phyloP scores from a whole-genome alignment of 2,888 invertebrate species.

The Peribatodes rhomboidaria region DNA sequence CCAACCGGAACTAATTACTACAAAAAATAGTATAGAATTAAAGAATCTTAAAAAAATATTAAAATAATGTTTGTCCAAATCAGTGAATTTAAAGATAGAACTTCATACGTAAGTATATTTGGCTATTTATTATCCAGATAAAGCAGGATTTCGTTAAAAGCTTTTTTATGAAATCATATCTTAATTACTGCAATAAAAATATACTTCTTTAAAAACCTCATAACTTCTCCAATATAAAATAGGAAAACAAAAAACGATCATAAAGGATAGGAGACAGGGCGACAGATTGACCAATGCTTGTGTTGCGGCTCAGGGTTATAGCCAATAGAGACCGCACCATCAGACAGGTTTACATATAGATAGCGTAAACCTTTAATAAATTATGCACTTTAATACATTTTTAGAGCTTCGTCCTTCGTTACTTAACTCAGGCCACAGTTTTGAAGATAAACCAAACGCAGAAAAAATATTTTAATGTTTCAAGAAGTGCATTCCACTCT shows the following conservation, averaged over 20 bases:
- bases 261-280: constrained; percentile 68
- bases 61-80: neutral
- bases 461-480: constrained; percentile 57
- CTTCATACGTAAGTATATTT: constrained; percentile 18
- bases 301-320: constrained; percentile 52
- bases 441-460: constrained; percentile 57
- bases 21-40: neutral
- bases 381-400: constrained; percentile 71
- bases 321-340: constrained; percentile 63
- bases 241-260: constrained; percentile 73
- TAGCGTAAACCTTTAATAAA: constrained; percentile 71
- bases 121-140: constrained; percentile 55
- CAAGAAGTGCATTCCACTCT: constrained; percentile 51
- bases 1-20: no score
- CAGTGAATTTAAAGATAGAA: neutral
- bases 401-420: constrained; percentile 58
- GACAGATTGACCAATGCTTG: constrained; percentile 78
- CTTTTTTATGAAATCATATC: constrained; percentile 77
- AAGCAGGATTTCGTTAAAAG: constrained; percentile 73
- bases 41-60: neutral
- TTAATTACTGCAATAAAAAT: constrained; percentile 83
- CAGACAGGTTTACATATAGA: constrained; percentile 58
- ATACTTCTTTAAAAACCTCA: constrained; percentile 76
- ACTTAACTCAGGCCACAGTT: constrained; percentile 53
- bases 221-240: constrained; percentile 76